phyloP scores from a whole-genome alignment of 2,797 vertebrate genomes.

The Clarias pachynema region DNA sequence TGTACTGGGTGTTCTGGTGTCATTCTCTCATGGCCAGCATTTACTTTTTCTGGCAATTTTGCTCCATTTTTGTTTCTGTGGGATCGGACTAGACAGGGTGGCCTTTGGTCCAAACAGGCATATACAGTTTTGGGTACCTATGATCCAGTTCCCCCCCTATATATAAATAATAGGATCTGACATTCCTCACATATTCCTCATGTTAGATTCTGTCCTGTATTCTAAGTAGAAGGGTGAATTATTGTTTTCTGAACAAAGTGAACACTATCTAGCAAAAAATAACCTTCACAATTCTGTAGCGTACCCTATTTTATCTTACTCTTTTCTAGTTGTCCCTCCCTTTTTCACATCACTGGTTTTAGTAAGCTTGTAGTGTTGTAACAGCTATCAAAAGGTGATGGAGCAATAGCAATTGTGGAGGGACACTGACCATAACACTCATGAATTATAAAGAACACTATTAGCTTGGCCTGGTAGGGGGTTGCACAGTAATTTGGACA shows the following conservation, averaged over 20 bases:
- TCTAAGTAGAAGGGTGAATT: neutral
- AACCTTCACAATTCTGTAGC: neutral
- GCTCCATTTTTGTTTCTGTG: no score
- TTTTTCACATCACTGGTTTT: slow-evolving; percentile 9
- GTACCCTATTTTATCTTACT: neutral
- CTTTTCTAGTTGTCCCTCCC: neutral
- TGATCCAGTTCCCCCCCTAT: no score
- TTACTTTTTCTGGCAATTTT: no score
- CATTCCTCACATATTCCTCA: neutral
- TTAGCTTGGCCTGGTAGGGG: slow-evolving; percentile 47
- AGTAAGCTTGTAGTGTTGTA: slow-evolving; percentile 38
- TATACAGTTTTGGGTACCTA: no score
- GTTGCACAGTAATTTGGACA: slow-evolving; percentile 39
- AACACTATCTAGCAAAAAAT: neutral
- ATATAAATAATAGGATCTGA: neutral
- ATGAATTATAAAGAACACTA: slow-evolving; percentile 56
- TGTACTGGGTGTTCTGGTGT: no score
- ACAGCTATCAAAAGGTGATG: slow-evolving; percentile 52
- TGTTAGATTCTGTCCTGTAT: no score
- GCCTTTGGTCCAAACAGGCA: no score
- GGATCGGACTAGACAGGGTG: no score
- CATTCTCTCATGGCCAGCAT: no score
- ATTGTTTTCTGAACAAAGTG: neutral
- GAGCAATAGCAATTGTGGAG: slow-evolving; percentile 36
- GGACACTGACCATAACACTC: slow-evolving; percentile 52